Conservation (phyloP, 2,797 vertebrate species). For the Crocodylus rhombifer region DNA sequence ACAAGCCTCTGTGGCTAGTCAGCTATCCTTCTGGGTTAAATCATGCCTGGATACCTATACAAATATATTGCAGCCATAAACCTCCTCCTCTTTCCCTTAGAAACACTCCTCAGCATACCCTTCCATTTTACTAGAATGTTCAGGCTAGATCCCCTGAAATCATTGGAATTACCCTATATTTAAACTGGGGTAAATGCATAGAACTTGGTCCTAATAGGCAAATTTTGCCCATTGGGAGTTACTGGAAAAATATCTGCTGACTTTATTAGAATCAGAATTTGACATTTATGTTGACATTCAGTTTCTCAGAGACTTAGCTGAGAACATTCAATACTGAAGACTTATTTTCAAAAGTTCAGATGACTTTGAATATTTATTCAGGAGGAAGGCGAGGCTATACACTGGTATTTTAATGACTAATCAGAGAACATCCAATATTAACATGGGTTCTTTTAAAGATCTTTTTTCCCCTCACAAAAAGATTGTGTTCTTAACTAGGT, state of each 20-base stretch:
- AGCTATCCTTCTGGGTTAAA: not conserved
- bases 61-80: not conserved
- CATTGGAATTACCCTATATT: constrained; percentile 27
- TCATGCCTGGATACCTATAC: not conserved
- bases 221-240: constrained; percentile 66
- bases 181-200: constrained; percentile 51
- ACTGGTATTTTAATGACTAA: not conserved
- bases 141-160: constrained; percentile 19
- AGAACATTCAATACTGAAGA: constrained; percentile 55
- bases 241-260: constrained; percentile 69
- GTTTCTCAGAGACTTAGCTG: constrained; percentile 66
- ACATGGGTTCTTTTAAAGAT: not conserved
- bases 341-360: constrained; percentile 48
- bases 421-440: not conserved
- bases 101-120: not conserved
- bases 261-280: constrained; percentile 72
- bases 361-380: not conserved
- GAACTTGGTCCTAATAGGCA: constrained; percentile 41
- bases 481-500: not conserved
- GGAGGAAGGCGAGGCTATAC: not conserved
- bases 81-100: not conserved
- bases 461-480: not conserved
- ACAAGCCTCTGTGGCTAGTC: not conserved
- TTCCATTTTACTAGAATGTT: not conserved
- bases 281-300: constrained; percentile 40